Evolutionary conservation across 2,888 invertebrate genomes (phyloP).

Genomic region (Metallyticus violacea): DNA sequence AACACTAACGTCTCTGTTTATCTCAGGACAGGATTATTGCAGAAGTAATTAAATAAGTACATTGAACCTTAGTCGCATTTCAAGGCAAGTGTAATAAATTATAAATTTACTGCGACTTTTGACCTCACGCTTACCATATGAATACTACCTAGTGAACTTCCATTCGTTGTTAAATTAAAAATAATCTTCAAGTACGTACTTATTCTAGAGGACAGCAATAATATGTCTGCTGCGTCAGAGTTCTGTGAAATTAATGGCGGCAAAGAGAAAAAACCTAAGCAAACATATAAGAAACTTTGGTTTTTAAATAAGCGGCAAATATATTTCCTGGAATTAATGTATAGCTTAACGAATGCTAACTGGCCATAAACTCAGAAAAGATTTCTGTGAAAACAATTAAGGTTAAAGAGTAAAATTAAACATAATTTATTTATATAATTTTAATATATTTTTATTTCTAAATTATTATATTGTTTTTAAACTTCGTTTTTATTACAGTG

Average conservation of each 20-base stretch:
- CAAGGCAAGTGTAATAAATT: background rate
- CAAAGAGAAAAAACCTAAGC: no score
- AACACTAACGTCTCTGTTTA: background rate
- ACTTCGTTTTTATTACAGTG: no score
- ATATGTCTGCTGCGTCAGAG: background rate
- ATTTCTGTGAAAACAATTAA: no score
- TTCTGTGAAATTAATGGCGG: background rate
- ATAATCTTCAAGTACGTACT: background rate
- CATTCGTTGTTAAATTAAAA: background rate
- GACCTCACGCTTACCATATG: background rate
- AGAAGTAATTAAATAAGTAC: background rate
- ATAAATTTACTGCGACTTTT: background rate
- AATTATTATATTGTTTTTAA: no score
- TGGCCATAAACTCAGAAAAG: no score
- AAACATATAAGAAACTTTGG: no score
- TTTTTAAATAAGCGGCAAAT: no score
- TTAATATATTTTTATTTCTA: no score
- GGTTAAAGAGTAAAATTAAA: no score
- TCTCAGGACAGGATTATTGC: background rate
- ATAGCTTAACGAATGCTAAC: no score
- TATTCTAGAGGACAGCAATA: background rate
- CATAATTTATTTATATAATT: no score
- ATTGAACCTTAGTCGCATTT: background rate
- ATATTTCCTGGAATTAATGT: no score
- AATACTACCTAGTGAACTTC: background rate